Evolutionary conservation across 2,888 invertebrate genomes (phyloP).

Genomic region (Sycophila texana): DNA sequence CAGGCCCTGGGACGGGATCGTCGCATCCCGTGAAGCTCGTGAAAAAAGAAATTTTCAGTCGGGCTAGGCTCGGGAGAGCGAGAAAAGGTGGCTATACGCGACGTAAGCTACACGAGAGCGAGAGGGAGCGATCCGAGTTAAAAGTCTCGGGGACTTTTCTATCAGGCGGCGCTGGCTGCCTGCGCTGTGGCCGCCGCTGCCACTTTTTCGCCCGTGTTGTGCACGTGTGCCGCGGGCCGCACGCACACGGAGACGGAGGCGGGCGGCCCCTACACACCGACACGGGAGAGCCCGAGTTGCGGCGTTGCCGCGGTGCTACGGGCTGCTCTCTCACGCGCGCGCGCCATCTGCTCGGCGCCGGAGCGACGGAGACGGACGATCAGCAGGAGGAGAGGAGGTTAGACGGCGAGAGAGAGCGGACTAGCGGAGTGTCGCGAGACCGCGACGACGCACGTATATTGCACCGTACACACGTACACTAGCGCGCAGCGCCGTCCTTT

Average conservation of each 20-base stretch:
- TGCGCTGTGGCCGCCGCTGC: slow-evolving; percentile 7
- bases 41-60: not conserved
- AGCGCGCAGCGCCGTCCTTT: slow-evolving; percentile 8
- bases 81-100: not conserved
- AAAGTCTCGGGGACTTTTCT: slow-evolving; percentile 31
- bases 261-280: not conserved
- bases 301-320: slow-evolving; percentile 51
- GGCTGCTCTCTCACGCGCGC: slow-evolving; percentile 19
- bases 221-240: slow-evolving; percentile 40
- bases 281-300: slow-evolving; percentile 10
- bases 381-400: not conserved
- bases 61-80: not conserved
- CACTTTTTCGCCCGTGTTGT: slow-evolving; percentile 20
- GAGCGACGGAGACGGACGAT: not conserved
- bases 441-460: not conserved
- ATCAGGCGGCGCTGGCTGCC: slow-evolving; percentile 17
- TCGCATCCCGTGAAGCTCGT: not conserved
- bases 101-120: not conserved
- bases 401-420: no score
- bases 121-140: slow-evolving; percentile 8
- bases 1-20: not conserved
- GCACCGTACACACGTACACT: slow-evolving; percentile 20
- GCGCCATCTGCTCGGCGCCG: slow-evolving; percentile 43
- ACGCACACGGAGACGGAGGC: not conserved
- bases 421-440: not conserved